Conservation (phyloP, 2,113 vertebrate genomes). For the Galeopterus variegatus region DNA sequence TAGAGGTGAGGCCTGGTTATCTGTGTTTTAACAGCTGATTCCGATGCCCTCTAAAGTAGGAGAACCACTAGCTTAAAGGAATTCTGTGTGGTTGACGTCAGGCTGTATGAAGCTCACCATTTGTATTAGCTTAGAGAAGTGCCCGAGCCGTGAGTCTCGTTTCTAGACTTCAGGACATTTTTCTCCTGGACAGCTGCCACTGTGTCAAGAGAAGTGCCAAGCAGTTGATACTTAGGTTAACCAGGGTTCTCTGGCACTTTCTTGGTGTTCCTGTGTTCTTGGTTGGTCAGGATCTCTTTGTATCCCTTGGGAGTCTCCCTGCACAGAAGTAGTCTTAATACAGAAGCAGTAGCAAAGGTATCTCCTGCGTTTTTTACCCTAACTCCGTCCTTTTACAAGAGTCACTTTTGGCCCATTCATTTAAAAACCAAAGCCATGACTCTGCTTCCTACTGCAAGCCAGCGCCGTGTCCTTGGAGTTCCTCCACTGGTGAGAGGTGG, state of each 20-base stretch:
- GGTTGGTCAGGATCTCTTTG: neutral
- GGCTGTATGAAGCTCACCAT: neutral
- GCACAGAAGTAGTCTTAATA: neutral
- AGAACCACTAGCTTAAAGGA: neutral
- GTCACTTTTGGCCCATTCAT: slow-evolving; percentile 24
- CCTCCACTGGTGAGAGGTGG: no score
- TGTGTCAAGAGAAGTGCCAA: neutral
- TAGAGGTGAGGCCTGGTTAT: neutral
- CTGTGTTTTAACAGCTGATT: neutral
- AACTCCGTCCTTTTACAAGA: slow-evolving; percentile 12
- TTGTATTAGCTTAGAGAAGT: neutral
- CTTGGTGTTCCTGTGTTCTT: neutral
- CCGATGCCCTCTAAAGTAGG: neutral
- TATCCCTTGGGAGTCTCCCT: neutral
- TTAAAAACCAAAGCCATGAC: neutral
- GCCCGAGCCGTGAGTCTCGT: neutral
- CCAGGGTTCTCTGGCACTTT: no score
- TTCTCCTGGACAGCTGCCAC: neutral
- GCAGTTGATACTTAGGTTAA: no score
- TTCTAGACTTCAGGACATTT: neutral
- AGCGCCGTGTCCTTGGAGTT: no score
- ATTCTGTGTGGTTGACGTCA: neutral
- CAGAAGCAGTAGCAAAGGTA: neutral
- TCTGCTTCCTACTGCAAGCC: neutral
- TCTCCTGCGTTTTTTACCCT: neutral